Evolutionary conservation across 2,888 invertebrate species (phyloP), one percentile per base, ranked within the genome.

Genomic region (Amaurobius ferox): DNA sequence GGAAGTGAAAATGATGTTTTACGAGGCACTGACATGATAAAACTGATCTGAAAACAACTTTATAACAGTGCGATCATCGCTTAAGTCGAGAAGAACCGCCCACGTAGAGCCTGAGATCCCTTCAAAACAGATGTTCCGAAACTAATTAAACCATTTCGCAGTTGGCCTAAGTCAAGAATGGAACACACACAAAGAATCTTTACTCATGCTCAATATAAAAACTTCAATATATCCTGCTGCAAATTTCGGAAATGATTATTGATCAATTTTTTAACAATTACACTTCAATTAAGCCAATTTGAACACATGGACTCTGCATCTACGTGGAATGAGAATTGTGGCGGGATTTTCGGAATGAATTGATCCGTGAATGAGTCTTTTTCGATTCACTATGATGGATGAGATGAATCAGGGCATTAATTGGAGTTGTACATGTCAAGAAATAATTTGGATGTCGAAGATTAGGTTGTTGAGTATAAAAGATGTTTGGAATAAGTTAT

Each of bases 71-170:
- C 16, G 2, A 44, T 7, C 16, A 16, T 16, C 44, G 6, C 11
- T 35, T 35, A 35, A 6, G 11, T 35, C 11, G 11, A 6, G 6
- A 16, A 5, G 44, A 44, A 44, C 44, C 44, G 11, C 44, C 44
- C 44, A 44, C 44, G 2, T 16, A 5, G 44, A 44, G n/a, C 44
- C 6, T 7, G 16, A 44, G n/a, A 6, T 16, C 44, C 16, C 44
- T 13, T 44, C 44, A 44, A 44, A 44, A 44, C 44, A 44, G 44
- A 44, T 44, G 44, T 44, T 44, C 44, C 9, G 2, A 2, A 44
- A 44, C 44, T 44, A 44, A 44, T 44, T 44, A 44, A 44, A 44
- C 44, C 44, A 44, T 44, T 44, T 44, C 16, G 6, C 44, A 44
- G 44, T 5, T 16, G 44, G 35, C 6, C 9, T 7, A 9, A 35